A percentile compares a stretch with the other conserved stretches of the same genome.
Evolutionary conservation across 2,113 vertebrate genomes (phyloP).

Genomic region (Corythornis vintsioides): DNA sequence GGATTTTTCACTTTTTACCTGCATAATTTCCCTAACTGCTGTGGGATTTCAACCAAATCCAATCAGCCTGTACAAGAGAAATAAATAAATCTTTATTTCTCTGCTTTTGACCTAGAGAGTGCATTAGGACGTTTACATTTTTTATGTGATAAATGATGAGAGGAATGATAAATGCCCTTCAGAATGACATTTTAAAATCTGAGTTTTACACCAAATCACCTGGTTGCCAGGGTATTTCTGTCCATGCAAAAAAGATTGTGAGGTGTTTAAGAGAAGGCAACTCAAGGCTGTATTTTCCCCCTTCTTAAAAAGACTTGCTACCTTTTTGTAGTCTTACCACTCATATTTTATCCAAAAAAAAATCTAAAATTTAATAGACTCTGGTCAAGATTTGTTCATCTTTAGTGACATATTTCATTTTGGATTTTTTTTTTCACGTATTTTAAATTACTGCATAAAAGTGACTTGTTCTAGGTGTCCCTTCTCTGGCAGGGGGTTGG

Average conservation of each 20-base stretch:
- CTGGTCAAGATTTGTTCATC: background rate
- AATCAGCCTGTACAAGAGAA: background rate
- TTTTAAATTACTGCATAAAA: background rate
- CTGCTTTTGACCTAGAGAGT: background rate
- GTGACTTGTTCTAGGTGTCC: no score
- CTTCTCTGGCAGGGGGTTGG: no score
- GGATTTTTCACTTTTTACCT: background rate
- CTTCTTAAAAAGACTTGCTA: background rate
- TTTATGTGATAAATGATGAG: background rate
- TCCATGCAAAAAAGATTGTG: background rate
- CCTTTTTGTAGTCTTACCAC: background rate
- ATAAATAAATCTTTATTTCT: background rate
- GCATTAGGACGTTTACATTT: background rate
- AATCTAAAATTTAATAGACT: no score
- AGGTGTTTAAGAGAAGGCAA: background rate
- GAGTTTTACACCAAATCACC: background rate
- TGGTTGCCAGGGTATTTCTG: background rate
- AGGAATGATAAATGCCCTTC: background rate
- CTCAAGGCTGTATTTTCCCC: background rate
- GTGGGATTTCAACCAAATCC: background rate
- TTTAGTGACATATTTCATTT: background rate
- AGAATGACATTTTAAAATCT: background rate
- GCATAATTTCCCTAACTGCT: constrained; percentile 16
- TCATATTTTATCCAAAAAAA: background rate
- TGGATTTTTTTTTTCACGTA: background rate